These are phyloP conservation scores for Temnothorax ravouxi DNA, from an alignment of 2,888 invertebrate genomes.

Conservation along the genomic window DNA sequence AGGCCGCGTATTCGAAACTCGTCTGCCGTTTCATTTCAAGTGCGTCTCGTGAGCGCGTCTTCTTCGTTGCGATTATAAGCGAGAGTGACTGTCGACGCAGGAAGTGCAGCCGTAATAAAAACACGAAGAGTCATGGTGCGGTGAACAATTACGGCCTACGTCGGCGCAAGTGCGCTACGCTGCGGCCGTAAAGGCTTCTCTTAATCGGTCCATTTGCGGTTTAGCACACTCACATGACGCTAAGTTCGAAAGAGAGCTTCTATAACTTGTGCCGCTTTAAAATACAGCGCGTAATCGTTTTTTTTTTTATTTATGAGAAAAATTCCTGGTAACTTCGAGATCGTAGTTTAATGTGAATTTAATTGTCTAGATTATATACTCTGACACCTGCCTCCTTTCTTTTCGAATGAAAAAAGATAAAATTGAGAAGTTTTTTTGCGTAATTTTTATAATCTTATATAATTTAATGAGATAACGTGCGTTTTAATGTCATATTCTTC, in stretches of 20 bases:
- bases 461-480: neutral
- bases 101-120: constrained; percentile 34
- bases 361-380: neutral
- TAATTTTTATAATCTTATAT: neutral
- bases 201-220: constrained; percentile 27
- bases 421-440: neutral
- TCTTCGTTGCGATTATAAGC: neutral
- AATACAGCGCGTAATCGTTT: neutral
- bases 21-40: constrained; percentile 12
- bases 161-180: neutral
- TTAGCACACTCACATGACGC: neutral
- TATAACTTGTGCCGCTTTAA: neutral
- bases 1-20: neutral
- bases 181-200: constrained; percentile 14
- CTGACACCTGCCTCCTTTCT: neutral
- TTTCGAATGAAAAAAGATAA: neutral
- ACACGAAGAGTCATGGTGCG: neutral
- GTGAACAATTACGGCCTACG: constrained; percentile 30
- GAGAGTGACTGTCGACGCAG: constrained; percentile 14
- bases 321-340: neutral
- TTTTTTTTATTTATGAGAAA: neutral
- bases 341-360: neutral
- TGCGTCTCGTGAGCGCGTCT: neutral
- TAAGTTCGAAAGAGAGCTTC: neutral
- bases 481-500: neutral